phyloP scores from a whole-genome alignment of 2,888 invertebrate genomes.

The Belgica antarctica region DNA sequence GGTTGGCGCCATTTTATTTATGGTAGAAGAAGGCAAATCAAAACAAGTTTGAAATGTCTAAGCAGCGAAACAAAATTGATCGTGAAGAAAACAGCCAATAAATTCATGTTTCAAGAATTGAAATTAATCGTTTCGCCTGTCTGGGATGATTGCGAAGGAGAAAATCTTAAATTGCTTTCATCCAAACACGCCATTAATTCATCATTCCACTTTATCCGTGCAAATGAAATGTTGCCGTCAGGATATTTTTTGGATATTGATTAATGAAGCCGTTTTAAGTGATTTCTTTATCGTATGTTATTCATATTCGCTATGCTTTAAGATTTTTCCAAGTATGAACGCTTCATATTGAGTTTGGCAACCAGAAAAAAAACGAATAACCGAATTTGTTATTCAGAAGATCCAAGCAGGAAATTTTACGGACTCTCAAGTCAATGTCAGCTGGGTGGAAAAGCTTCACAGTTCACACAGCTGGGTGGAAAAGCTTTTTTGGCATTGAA shows the following conservation, averaged over 20 bases:
- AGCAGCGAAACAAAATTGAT: constrained; percentile 5
- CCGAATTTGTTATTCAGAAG: no score
- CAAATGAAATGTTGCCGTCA: background rate
- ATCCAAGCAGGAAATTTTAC: no score
- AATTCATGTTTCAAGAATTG: background rate
- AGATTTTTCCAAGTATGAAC: no score
- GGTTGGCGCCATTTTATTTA: constrained; percentile 4
- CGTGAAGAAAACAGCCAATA: background rate
- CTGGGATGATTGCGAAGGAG: no score
- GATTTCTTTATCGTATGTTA: background rate
- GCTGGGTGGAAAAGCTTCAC: no score
- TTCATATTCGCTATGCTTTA: no score
- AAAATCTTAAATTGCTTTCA: background rate
- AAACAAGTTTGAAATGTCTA: background rate
- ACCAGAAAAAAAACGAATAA: no score
- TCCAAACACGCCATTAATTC: background rate
- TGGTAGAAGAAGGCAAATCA: background rate
- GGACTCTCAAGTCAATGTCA: no score
- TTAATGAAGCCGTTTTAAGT: background rate
- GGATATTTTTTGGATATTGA: background rate
- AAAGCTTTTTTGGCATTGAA: no score
- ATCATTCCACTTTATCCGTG: background rate
- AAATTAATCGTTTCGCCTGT: constrained; percentile 15
- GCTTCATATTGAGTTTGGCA: no score
- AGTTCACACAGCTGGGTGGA: no score